Evolutionary conservation across 2,888 invertebrate genomes (phyloP).

Genomic region (Phalera bucephala): DNA sequence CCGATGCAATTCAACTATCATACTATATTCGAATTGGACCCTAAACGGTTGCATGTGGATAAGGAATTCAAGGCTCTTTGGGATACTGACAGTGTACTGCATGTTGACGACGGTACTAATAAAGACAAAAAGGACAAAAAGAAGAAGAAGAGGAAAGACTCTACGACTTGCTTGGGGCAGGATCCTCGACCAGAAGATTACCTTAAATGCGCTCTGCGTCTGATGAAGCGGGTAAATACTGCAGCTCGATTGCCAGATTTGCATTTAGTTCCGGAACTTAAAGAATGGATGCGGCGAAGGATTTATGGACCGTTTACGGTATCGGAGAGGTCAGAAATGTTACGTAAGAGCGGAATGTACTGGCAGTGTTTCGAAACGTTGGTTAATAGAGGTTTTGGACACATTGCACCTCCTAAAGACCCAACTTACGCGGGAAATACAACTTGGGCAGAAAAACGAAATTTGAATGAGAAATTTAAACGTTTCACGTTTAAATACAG

Average conservation of each 20-base stretch:
- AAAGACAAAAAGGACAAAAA: constrained; percentile 46
- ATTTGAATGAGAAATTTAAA: constrained; percentile 51
- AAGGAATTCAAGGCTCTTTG: constrained; percentile 64
- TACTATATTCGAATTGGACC: constrained; percentile 62
- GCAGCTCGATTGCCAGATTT: constrained; percentile 68
- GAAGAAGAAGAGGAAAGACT: constrained; percentile 43
- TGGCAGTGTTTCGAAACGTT: constrained; percentile 54
- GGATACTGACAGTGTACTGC: constrained; percentile 64
- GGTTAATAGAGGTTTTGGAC: constrained; percentile 43
- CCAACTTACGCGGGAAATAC: constrained; percentile 42
- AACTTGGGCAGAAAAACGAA: constrained; percentile 57
- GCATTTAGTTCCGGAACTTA: constrained; percentile 62
- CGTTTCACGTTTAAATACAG: constrained; percentile 47
- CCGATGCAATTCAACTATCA: constrained; percentile 57
- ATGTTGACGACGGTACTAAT: constrained; percentile 37
- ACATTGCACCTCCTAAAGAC: constrained; percentile 45
- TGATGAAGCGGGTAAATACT: constrained; percentile 51
- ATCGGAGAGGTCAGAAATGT: constrained; percentile 36
- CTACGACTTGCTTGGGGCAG: constrained; percentile 52
- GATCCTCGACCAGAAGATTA: constrained; percentile 59
- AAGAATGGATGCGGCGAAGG: constrained; percentile 70
- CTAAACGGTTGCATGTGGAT: constrained; percentile 48
- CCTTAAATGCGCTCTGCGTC: constrained; percentile 58
- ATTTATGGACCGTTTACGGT: constrained; percentile 51
- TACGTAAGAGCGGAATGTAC: constrained; percentile 43